Base-by-base conservation (phyloP, 2,888 invertebrate genomes). In the Drosophila eohydei region DNA sequence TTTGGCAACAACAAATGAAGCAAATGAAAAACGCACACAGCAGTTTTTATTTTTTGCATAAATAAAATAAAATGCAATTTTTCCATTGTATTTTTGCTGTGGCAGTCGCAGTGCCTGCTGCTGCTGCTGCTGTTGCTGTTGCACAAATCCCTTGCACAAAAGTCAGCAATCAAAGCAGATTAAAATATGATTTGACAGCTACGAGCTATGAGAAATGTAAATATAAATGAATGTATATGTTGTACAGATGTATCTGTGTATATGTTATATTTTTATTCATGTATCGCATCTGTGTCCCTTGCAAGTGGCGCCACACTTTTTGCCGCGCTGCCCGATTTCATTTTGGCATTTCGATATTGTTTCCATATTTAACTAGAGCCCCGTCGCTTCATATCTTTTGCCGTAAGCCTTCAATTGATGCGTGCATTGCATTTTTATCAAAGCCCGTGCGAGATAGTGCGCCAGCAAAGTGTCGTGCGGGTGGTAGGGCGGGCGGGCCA, bases 121-220 rank as follows among this genome's bases (percentile, higher is more conserved):
- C 36, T n/a, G 48, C 41, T 4, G 56, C 9, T 57, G 71, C 74
- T 50, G 76, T 65, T 63, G 76, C 76, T 40, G 78, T 80, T 69
- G 74, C 83, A 84, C 81, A 91, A 91, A 91, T 91, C 90, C 91
- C 81, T 81, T 80, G 79, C 86, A 83, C 89, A 90, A 89, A 91
- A 91, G 91, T 91, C 91, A 91, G 88, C 91, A 91, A 91, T 91
- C 91, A 91, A 91, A 89, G 85, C 87, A 91, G 91, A 91, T 91
- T 91, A 91, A 91, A 91, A 91, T 91, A 91, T 91, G 91, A 91
- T 91, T 91, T 91, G 90, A 91, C 91, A 90, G 91, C 82, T 69
- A 68, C 84, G 74, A 75, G 78, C 61, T 59, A 80, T 71, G 70
- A 61, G 70, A 69, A 79, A 86, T 67, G 66, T 46, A 59, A 48